Base-by-base conservation (phyloP, 64 coral and sea anemone species). In the Acropora tenuis region DNA sequence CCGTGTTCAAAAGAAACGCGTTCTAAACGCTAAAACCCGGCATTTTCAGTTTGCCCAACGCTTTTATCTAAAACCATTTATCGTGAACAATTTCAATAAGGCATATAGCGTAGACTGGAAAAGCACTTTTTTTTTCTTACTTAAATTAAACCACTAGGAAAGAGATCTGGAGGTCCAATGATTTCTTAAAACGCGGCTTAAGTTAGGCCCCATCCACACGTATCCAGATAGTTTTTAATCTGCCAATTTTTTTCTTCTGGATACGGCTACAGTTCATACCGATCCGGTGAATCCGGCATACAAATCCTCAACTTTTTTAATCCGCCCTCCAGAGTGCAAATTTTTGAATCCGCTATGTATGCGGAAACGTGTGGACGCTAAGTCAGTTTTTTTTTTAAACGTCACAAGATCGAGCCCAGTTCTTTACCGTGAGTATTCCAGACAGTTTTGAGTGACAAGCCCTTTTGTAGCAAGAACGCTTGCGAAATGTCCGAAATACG, bases 11-110 rank as follows among this genome's bases (percentile, higher is more conserved):
- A 10, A 71, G 18, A 71, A 71, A 5, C 6, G 68, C 68, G 68
- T 71, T 71, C 12, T 71, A 17, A 71, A 71, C 68, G 68, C 68
- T 71, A 71, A 71, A 71, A 71, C 6, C 68, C 68, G 5, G 5
- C 68, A 71, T 71, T 71, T 71, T 71, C 68, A 71, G 68, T 17
- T 71, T 71, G 68, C 68, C 68, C 68, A 71, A 71, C 68, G 68
- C 68, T 71, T 71, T 71, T 71, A 71, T 71, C 68, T 19, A 71
- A 71, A 71, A 71, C 68, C 68, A 71, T 71, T 71, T 71, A 71
- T 71, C 68, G 68, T 71, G 68, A 71, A n/a, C 68, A 71, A 71
- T 71, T 71, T 71, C 68, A 71, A 18, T 71, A 71, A 55, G 2
- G 52, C 52, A 55, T 55, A 55, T 55, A 55, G 52, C 52, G 52